phyloP scores from a whole-genome alignment of 2,888 invertebrate genomes.

The Yponomeuta cagnagella region DNA sequence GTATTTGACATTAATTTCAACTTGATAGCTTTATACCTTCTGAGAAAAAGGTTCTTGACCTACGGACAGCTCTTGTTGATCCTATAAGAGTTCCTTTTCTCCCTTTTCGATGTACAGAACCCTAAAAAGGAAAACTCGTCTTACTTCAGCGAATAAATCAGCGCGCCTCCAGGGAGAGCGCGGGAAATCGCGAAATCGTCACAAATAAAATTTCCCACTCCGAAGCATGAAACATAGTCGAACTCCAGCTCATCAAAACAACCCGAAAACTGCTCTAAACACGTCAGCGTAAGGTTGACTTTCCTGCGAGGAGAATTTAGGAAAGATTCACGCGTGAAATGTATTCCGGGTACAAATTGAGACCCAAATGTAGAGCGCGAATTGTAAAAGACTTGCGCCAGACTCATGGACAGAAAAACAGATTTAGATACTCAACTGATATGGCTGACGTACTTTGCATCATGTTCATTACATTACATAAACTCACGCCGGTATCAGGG shows the following conservation, averaged over 20 bases:
- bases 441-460: background rate
- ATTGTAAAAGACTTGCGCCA: constrained; percentile 18
- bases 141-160: constrained; percentile 52
- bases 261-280: constrained; percentile 25
- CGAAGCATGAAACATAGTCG: constrained; percentile 49
- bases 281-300: constrained; percentile 20
- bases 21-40: no score
- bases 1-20: no score
- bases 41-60: no score
- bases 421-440: background rate
- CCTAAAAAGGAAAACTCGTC: constrained; percentile 33
- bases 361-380: constrained; percentile 24
- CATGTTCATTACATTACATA: background rate
- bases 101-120: background rate
- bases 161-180: constrained; percentile 52
- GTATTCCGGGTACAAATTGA: constrained; percentile 61
- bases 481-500: no score
- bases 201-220: constrained; percentile 71
- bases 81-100: no score
- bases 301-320: constrained; percentile 26
- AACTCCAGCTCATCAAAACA: constrained; percentile 27
- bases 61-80: no score
- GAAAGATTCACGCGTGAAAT: constrained; percentile 49
- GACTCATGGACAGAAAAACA: background rate
- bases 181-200: constrained; percentile 64